These are phyloP conservation scores for Ictalurus furcatus DNA, from an alignment of 2,113 vertebrate species.

Conservation along the genomic window DNA sequence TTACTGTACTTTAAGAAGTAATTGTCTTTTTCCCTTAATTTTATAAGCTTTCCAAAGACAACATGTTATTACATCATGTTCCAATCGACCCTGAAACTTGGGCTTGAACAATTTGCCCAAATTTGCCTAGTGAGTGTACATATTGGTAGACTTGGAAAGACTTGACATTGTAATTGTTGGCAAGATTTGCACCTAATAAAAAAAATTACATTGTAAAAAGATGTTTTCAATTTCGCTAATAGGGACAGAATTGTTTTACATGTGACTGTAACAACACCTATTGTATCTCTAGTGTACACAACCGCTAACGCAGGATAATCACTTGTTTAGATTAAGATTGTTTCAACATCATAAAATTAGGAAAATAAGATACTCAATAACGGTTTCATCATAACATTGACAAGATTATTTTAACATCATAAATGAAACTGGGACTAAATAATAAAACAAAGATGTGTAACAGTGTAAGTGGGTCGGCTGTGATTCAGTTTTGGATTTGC, in stretches of 20 bases:
- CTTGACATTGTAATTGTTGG: conserved; percentile 1
- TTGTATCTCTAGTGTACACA: neutral
- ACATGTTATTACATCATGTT: no score
- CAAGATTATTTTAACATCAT: neutral
- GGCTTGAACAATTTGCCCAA: neutral
- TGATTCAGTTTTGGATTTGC: neutral
- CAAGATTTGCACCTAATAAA: conserved; percentile 13
- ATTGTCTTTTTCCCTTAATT: neutral
- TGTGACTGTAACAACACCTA: neutral
- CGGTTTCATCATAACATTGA: neutral
- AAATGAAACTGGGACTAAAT: neutral
- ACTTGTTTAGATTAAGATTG: neutral
- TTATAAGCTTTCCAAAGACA: neutral
- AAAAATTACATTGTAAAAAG: neutral
- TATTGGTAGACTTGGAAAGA: neutral
- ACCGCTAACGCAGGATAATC: neutral
- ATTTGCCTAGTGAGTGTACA: neutral
- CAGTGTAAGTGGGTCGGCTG: neutral
- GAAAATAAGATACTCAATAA: neutral
- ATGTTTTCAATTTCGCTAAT: neutral
- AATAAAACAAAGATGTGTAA: neutral
- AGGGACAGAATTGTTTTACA: neutral
- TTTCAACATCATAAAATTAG: neutral
- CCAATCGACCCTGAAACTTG: neutral
- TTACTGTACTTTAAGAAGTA: neutral